Base-by-base conservation (phyloP, 2,113 vertebrate species). In the Labeo catla region DNA sequence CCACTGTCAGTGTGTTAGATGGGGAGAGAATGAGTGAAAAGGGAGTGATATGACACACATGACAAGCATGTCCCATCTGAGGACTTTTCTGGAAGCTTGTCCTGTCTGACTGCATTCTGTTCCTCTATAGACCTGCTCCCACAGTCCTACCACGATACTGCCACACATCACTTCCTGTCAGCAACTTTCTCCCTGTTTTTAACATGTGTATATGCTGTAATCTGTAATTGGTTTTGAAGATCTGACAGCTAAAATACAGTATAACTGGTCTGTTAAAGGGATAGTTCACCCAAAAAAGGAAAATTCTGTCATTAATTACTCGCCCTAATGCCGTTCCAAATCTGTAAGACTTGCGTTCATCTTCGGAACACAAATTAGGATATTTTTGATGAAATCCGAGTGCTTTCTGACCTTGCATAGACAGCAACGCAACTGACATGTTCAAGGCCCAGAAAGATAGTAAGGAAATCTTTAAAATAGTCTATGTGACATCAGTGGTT, bases 41-140 rank as follows among this genome's bases (percentile, higher is more conserved):
- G 21, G 12, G 49, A 21, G 50, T 23, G 12, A 72, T 83, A 43
- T 45, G 49, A 73, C 34, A 83, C 49, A 2, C 5, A 59, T 73
- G 11, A 83, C 81, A 73, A 43, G 36, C 34, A 45, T 73, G 47
- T 13, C 68, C 11, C 8, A 16, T 87, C 36, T 2, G 12, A 57
- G 50, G 15, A 39, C 13, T 50, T 23, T 78, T 52, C 21, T 77
- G 61, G 77, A 76, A 21, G 47, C 49, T 43, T 28, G 83, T 88
- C 84, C 84, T 66, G 70, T 45, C 72, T 50, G 21, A 79, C 50
- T 39, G 50, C 87, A 82, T 85, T 88, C 77, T 81, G 28, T 45
- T 72, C 11, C 34, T 36, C 59, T 49, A 15, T 73, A 43, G 66
- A 59, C 45, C 85, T 86, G 49, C 79, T 81, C 19, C 34, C 52